Conservation (phyloP, 35 echinoderm and acorn worm genomes). For the Ophioderma brevispina region DNA sequence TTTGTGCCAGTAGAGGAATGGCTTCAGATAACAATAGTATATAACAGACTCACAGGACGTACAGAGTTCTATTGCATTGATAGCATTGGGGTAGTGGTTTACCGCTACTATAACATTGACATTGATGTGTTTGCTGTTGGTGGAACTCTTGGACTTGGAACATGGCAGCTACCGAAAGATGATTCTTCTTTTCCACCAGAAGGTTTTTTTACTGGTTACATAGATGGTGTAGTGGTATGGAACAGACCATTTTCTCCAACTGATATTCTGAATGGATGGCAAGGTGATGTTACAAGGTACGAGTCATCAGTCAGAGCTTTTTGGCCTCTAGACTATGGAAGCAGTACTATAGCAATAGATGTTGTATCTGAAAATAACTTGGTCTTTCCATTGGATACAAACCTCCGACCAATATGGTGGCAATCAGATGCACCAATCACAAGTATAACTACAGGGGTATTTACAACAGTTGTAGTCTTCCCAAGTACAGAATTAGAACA, state of each 20-base stretch:
- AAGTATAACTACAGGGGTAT: neutral
- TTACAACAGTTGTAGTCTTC: constrained; percentile 54
- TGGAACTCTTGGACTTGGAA: constrained; percentile 68
- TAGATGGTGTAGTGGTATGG: constrained; percentile 63
- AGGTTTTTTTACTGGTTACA: constrained; percentile 56
- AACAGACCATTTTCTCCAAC: constrained; percentile 26
- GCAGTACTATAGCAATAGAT: constrained; percentile 34
- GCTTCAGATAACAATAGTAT: constrained; percentile 69
- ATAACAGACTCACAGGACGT: constrained; percentile 24
- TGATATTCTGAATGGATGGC: constrained; percentile 59
- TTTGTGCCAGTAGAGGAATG: constrained; percentile 41
- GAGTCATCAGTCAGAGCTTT: constrained; percentile 38
- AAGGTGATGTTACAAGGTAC: constrained; percentile 7
- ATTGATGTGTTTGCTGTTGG: constrained; percentile 39
- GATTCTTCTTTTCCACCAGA: constrained; percentile 30
- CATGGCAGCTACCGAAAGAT: constrained; percentile 70
- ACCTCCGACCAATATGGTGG: constrained; percentile 52
- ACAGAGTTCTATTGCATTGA: constrained; percentile 61
- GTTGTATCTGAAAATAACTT: constrained; percentile 36
- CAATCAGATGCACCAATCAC: constrained; percentile 39
- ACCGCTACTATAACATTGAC: constrained; percentile 34
- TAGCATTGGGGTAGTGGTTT: constrained; percentile 22
- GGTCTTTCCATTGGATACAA: constrained; percentile 41
- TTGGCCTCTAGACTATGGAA: constrained; percentile 65
- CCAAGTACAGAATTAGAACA: constrained; percentile 22